Evolutionary conservation across 2,888 invertebrate genomes (phyloP), one percentile per base, ranked within the genome.

Genomic region (Sphecodes monilicornis): DNA sequence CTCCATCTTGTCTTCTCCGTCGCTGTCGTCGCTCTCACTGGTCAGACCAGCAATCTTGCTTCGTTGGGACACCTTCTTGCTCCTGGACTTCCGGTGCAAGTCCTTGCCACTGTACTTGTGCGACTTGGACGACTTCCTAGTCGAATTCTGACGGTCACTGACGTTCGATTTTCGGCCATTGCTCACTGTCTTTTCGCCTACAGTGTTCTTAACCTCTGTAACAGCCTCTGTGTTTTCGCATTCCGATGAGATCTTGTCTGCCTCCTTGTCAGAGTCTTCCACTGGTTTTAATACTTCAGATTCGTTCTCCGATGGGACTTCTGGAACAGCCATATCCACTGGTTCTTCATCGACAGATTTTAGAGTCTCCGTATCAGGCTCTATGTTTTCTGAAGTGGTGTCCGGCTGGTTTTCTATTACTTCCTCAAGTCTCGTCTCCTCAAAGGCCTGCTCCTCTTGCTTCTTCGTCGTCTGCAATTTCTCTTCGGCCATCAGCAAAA

Each of bases 271-370:
- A 26, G n/a, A 70, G 3, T 66, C 70, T 13, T 73, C 72, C 36
- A 0, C 29, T 16, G 11, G 18, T 11, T 84, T 86, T 26, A 57
- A 68, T 32, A 74, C 11, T 16, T 66, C 69, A 0, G 43, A 66
- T 11, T 87, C 82, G 18, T 86, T 68, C 0, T 75, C 78, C 0
- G 74, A 83, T 2, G 64, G 70, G 2, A 83, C 57, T n/a, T 75
- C 69, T 0, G 68, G 29, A 8, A 43, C 64, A 0, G 11, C 1
- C 3, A 1, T 26, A 3, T 71, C 69, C 2, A 82, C 89, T 60
- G 90, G 82, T 68, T 92, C 91, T 0, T 92, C 90, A 43, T 93
- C 91, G 64, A 91, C 89, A 16, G 91, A 85, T 32, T 92, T 92
- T 60, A 90, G 89, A 46, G 92, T 90, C 18, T 93, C 91, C 90